Conservation (phyloP, 2,113 vertebrate species). For the Dromas ardeola region DNA sequence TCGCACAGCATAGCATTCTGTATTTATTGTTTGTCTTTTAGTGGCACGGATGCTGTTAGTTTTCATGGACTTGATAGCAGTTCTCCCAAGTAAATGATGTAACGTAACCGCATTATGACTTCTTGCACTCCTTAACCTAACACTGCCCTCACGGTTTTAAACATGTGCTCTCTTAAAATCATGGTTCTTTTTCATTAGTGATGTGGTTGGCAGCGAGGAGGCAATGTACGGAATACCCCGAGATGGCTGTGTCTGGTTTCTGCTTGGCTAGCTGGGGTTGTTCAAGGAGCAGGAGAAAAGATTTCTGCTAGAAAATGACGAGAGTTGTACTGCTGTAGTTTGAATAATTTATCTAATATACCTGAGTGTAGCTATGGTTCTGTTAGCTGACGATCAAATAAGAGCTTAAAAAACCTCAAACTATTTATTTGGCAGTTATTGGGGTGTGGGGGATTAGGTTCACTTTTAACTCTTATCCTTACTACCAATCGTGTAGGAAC, state of each 20-base stretch:
- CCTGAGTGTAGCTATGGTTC: neutral
- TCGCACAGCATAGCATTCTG: neutral
- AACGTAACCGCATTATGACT: neutral
- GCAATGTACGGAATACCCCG: neutral
- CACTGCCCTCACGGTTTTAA: neutral
- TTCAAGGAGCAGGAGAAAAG: neutral
- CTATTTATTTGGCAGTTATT: neutral
- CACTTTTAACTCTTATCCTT: neutral
- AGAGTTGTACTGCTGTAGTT: neutral
- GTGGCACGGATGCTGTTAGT: neutral
- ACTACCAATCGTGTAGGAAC: neutral
- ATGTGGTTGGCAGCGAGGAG: neutral
- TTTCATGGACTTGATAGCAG: neutral
- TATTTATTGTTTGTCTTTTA: neutral
- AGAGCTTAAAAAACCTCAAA: neutral
- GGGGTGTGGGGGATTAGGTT: neutral
- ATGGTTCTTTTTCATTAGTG: neutral
- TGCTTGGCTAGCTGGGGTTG: neutral
- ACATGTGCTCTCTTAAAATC: neutral
- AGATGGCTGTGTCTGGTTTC: neutral
- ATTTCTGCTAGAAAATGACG: neutral
- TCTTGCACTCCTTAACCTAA: neutral
- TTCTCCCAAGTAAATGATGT: neutral
- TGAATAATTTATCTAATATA: constrained; percentile 16
- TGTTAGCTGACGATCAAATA: neutral